phyloP scores from a whole-genome alignment of 2,113 vertebrate species.

The Cryptomyrus ogoouensis region DNA sequence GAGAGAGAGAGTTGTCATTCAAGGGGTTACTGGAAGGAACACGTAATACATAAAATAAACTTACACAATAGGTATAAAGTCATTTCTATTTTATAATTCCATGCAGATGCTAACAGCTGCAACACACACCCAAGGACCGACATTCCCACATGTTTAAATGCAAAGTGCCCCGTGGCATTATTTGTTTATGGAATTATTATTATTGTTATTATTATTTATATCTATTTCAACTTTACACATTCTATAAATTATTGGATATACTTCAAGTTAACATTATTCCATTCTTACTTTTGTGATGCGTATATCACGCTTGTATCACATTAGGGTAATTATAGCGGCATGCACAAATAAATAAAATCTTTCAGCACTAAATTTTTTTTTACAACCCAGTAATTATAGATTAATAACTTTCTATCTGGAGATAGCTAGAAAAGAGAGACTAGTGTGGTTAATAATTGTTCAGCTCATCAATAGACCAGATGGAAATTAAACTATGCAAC shows the following conservation, averaged over 20 bases:
- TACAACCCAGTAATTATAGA: not conserved
- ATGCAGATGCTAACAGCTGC: not conserved
- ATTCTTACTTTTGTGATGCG: not conserved
- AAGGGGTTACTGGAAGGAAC: not conserved
- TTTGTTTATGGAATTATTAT: not conserved
- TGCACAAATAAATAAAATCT: not conserved
- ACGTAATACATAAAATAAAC: not conserved
- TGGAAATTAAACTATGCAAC: not conserved
- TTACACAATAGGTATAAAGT: not conserved
- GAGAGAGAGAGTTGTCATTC: not conserved
- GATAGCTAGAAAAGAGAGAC: not conserved
- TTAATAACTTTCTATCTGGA: not conserved
- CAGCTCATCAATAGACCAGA: not conserved
- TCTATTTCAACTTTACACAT: not conserved
- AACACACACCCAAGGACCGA: not conserved
- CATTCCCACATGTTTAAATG: not conserved
- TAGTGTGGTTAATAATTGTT: not conserved
- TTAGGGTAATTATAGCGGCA: not conserved
- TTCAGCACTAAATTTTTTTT: not conserved
- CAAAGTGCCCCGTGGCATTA: not conserved
- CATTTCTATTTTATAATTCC: not conserved
- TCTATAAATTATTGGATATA: not conserved
- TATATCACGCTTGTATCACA: not conserved
- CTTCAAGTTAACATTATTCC: not conserved
- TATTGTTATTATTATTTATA: not conserved